A percentile compares a stretch with the other conserved stretches of the same genome.
phyloP scores from a whole-genome alignment of 2,113 vertebrate genomes.

The Chascanopsetta lugubris region DNA sequence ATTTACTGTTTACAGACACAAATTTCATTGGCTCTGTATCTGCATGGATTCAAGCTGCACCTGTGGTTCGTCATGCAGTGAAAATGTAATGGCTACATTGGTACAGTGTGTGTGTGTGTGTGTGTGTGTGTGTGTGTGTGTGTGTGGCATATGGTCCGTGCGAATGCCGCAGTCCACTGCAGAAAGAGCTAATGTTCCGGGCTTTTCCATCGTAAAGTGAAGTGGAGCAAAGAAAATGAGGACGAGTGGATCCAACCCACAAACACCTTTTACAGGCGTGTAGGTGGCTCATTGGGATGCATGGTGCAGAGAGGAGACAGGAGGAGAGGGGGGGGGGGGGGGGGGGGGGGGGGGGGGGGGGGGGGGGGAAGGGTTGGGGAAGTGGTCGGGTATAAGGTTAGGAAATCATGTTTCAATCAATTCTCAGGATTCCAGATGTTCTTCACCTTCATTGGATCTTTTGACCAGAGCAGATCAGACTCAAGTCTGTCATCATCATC shows the following conservation, averaged over 20 bases:
- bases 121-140: neutral
- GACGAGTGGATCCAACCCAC: conserved; percentile 59
- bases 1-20: neutral
- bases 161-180: conserved; percentile 71
- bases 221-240: conserved; percentile 71
- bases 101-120: conserved; percentile 3
- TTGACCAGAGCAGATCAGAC: too few species aligned
- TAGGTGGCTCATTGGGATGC: conserved; percentile 66
- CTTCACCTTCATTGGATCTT: too few species aligned
- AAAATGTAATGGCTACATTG: conserved; percentile 30
- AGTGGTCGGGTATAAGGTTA: too few species aligned
- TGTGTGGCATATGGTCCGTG: conserved; percentile 52
- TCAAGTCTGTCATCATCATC: too few species aligned
- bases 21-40: conserved; percentile 9
- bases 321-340: neutral
- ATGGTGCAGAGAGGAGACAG: conserved; percentile 44
- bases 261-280: conserved; percentile 69
- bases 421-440: too few species aligned
- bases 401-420: too few species aligned
- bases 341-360: conserved; percentile 17
- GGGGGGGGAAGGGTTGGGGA: neutral
- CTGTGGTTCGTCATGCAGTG: conserved; percentile 37
- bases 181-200: conserved; percentile 67
- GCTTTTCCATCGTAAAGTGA: conserved; percentile 74
- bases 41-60: conserved; percentile 38